Percentiles rank a stretch among this genome's conserved stretches.
Conservation (phyloP, 1,140 invertebrate genomes). For the Achatina immaculata region DNA sequence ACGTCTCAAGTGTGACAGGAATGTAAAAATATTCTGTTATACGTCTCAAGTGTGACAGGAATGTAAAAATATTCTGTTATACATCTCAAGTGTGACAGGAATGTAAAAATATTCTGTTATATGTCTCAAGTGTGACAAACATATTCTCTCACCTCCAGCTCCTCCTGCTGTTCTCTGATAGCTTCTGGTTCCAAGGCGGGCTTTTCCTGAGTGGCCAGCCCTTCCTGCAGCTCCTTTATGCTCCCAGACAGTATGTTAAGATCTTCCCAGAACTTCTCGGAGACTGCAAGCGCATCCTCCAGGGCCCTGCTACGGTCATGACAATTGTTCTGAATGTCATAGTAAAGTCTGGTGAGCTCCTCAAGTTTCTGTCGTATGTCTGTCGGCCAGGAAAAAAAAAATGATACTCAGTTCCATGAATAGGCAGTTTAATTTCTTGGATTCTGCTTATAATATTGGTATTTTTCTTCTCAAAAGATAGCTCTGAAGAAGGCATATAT, state of each 20-base stretch:
- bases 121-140: too few relatives aligned
- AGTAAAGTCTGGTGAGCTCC: slow-evolving; percentile 92
- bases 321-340: slow-evolving; percentile 89
- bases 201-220: slow-evolving; percentile 87
- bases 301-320: slow-evolving; percentile 84
- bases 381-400: slow-evolving; percentile 41
- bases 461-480: too few relatives aligned
- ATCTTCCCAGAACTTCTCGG: slow-evolving; percentile 96
- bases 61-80: too few relatives aligned
- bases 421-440: too few relatives aligned
- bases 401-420: too few relatives aligned
- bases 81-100: too few relatives aligned
- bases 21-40: too few relatives aligned
- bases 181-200: slow-evolving; percentile 88
- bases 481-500: too few relatives aligned
- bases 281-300: slow-evolving; percentile 88
- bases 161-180: slow-evolving; percentile 95
- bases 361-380: slow-evolving; percentile 95
- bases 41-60: too few relatives aligned
- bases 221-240: slow-evolving; percentile 90
- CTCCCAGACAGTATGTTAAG: slow-evolving; percentile 88
- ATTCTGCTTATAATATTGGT: too few relatives aligned
- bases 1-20: too few relatives aligned
- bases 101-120: too few relatives aligned
- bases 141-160: slow-evolving; percentile 82